Base-by-base conservation (phyloP, 2,888 invertebrate species). In the Acleris laterana region DNA sequence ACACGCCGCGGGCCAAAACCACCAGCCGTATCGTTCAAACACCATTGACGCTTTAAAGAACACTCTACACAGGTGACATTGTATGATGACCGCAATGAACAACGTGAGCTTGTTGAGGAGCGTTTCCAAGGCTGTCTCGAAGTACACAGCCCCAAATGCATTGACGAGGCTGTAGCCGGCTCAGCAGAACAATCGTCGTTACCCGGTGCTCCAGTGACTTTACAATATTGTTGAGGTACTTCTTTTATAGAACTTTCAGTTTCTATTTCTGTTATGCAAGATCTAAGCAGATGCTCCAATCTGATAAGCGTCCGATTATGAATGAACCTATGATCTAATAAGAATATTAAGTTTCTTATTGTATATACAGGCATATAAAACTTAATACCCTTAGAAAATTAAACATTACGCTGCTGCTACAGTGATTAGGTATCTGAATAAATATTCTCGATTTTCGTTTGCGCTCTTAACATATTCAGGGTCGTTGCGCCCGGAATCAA, bases 201-300 rank as follows among this genome's bases (percentile, higher is more conserved):
- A 86, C 86, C 82, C 82, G 78, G 82, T 89, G 88, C 84, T 88
- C 89, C 75, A 90, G 85, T 90, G 88, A 89, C 90, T 90, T 79
- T 80, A 87, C 87, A 87, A 85, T 82, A 84, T 80, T 82, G 82
- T 80, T 81, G 79, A 82, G 81, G 80, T 79, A 75, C 78, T 83
- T 81, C 80, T 83, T 84, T 84, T 81, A 82, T 83, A 77, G 71
- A 76, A 88, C 90, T 89, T 90, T 90, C 90, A 78, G 73, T 90
- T 91, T 89, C 86, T 70, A 80, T 83, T 77, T 75, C 79, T 80
- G 77, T 78, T 77, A 77, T 79, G 75, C 68, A 70, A 71, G 70
- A 67, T 78, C 76, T 73, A 75, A 74, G 76, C 76, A 72, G 72
- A 68, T 69, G 22, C 61, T 66, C 62, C 57, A 66, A 62, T 66